Base-by-base conservation (phyloP, 1,140 invertebrate species). In the Lethocerus indicus region DNA sequence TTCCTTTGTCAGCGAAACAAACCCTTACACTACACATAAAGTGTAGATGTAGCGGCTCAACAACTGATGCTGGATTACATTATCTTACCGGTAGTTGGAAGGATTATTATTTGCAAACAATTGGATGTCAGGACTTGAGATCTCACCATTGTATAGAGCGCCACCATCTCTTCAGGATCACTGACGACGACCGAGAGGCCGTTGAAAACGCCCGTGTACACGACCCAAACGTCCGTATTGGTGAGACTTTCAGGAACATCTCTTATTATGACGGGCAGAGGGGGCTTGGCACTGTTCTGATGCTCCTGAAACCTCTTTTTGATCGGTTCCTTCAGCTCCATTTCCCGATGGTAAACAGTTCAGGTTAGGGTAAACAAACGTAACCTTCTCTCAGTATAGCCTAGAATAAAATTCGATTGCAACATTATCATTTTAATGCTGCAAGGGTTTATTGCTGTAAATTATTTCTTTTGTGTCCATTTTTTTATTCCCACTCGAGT, bases 121-220 rank as follows among this genome's bases (percentile, higher is more conserved):
- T 46, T 25, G 16, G 23, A 47, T 14, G 40, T 50, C 21, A n/a
- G 12, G 16, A 21, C 3, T 46, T 12, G 45, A 25, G 26, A 32
- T 1, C 42, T 63, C 60, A 68, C 68, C 71, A 77, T 81, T 26
- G 74, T 73, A 64, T 79, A 70, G 5, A 84, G 55, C 2, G 67
- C 63, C 56, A 64, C 63, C 58, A 81, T 76, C 57, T 78, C 73
- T 37, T 73, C 65, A 12, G 64, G 54, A 54, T 79, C 67, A 16
- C 61, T 66, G 36, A 85, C 66, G 54, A 76, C 75, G 2, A 83
- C 75, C 53, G 69, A 72, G 49, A 74, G 64, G 1, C 76, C 75
- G 61, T 77, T 80, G 48, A 75, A 76, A 55, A 71, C 63, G 16
- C 75, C 76, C 44, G 71, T 73, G 59, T 74, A 76, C 14, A 65